A percentile compares a stretch with the other conserved stretches of the same genome.
These are phyloP conservation scores for Eucriotettix oculatus DNA, from an alignment of 2,888 invertebrate species.

Conservation along the genomic window DNA sequence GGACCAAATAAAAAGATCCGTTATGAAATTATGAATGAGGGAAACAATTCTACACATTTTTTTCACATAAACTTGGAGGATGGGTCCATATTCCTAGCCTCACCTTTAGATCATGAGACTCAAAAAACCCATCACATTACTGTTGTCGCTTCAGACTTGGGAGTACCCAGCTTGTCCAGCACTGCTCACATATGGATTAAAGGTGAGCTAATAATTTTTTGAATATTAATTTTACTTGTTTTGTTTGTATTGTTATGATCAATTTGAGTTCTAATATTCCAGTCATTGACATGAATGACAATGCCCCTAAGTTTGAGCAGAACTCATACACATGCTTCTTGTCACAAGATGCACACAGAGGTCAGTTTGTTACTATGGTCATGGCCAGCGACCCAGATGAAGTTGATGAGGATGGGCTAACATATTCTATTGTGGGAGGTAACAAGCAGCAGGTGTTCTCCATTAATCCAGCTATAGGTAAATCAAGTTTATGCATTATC, in stretches of 20 bases:
- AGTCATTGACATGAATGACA: conserved; percentile 84
- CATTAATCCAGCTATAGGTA: conserved; percentile 38
- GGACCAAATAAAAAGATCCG: conserved; percentile 46
- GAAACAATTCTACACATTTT: conserved; percentile 42
- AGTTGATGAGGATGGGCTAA: conserved; percentile 54
- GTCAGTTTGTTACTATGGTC: conserved; percentile 75
- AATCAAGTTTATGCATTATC: background rate
- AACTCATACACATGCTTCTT: conserved; percentile 59
- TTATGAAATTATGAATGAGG: conserved; percentile 51
- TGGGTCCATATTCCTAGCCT: conserved; percentile 61
- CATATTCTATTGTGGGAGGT: conserved; percentile 68
- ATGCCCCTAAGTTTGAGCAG: conserved; percentile 72
- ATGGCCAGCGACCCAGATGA: conserved; percentile 78
- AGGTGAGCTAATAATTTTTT: conserved; percentile 28
- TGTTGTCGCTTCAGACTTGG: conserved; percentile 65
- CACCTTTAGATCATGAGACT: conserved; percentile 65
- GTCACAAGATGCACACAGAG: conserved; percentile 66
- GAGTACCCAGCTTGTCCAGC: conserved; percentile 63
- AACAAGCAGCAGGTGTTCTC: conserved; percentile 60
- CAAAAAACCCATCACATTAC: conserved; percentile 57
- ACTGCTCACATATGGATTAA: conserved; percentile 73
- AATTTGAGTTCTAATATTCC: conserved; percentile 15
- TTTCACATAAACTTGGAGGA: conserved; percentile 63
- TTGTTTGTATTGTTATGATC: background rate
- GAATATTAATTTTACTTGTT: background rate